Evolutionary conservation across 2,888 invertebrate genomes (phyloP).

Genomic region (Ormyrus labotus): DNA sequence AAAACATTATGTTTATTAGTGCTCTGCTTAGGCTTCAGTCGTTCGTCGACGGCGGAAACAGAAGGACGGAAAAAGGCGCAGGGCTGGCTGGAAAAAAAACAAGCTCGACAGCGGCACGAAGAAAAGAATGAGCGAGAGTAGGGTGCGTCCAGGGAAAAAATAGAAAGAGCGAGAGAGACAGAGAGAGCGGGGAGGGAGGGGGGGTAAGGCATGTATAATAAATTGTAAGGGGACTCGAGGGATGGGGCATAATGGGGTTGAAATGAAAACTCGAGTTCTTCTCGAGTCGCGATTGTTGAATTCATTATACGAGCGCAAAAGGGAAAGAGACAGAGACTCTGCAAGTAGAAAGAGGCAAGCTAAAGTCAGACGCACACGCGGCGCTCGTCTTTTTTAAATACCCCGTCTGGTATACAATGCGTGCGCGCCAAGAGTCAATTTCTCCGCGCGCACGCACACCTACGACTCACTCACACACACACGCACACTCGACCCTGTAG

Average conservation of each 20-base stretch:
- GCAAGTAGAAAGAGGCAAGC: conserved; percentile 24
- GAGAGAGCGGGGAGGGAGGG: neutral
- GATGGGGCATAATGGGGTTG: conserved; percentile 39
- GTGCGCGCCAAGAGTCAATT: neutral
- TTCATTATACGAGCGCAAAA: conserved; percentile 43
- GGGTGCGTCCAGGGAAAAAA: no score
- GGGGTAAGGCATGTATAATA: conserved; percentile 52
- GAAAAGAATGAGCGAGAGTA: no score
- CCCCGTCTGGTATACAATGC: neutral
- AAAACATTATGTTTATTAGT: conserved; percentile 1
- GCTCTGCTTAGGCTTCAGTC: conserved; percentile 6
- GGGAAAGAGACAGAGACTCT: neutral
- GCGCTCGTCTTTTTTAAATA: conserved; percentile 9
- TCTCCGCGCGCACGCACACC: neutral
- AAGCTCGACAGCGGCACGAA: neutral
- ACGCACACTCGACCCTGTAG: neutral
- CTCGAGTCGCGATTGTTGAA: conserved; percentile 52
- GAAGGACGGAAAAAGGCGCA: neutral
- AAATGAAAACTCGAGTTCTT: conserved; percentile 47
- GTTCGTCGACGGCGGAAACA: neutral
- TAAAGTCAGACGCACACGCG: conserved; percentile 10
- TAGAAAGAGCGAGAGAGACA: no score
- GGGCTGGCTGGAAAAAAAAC: neutral
- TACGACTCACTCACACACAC: neutral
- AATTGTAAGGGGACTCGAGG: conserved; percentile 56